Percentiles rank a stretch among this genome's conserved stretches.
These are phyloP conservation scores for Nymphalis urticae DNA, from an alignment of 2,888 invertebrate species.

Conservation along the genomic window DNA sequence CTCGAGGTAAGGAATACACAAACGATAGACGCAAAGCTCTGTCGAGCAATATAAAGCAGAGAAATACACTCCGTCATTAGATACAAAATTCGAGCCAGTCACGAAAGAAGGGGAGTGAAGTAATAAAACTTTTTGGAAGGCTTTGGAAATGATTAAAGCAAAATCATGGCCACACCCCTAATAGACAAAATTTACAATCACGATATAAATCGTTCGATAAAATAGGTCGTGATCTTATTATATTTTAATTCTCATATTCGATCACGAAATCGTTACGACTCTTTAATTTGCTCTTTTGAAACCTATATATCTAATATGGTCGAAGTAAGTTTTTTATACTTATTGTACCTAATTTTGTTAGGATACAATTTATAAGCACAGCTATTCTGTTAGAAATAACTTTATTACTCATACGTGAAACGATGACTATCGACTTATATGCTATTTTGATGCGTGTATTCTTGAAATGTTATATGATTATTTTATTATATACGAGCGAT, in stretches of 20 bases:
- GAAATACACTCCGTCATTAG: conserved; percentile 11
- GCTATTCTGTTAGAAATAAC: too few relatives aligned
- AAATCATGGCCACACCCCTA: conserved; percentile 20
- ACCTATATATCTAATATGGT: background rate
- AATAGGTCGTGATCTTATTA: conserved; percentile 1
- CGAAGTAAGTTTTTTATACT: too few relatives aligned
- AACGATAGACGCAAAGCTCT: background rate
- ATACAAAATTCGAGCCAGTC: conserved; percentile 25
- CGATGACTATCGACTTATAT: too few relatives aligned
- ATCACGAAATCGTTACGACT: background rate
- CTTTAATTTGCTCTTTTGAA: background rate
- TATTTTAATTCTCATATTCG: background rate
- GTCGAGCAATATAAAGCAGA: conserved; percentile 3
- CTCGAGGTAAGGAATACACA: background rate
- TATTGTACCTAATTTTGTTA: too few relatives aligned
- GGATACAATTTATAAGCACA: too few relatives aligned
- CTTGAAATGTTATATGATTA: too few relatives aligned
- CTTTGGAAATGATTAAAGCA: conserved; percentile 19
- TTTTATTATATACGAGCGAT: too few relatives aligned
- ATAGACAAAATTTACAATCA: conserved; percentile 24
- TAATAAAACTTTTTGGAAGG: conserved; percentile 31
- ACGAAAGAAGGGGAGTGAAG: conserved; percentile 27
- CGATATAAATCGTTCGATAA: conserved; percentile 19
- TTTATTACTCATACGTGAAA: too few relatives aligned
- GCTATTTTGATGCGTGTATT: too few relatives aligned